phyloP scores from a whole-genome alignment of 2,113 vertebrate species.

The Strix aluco region DNA sequence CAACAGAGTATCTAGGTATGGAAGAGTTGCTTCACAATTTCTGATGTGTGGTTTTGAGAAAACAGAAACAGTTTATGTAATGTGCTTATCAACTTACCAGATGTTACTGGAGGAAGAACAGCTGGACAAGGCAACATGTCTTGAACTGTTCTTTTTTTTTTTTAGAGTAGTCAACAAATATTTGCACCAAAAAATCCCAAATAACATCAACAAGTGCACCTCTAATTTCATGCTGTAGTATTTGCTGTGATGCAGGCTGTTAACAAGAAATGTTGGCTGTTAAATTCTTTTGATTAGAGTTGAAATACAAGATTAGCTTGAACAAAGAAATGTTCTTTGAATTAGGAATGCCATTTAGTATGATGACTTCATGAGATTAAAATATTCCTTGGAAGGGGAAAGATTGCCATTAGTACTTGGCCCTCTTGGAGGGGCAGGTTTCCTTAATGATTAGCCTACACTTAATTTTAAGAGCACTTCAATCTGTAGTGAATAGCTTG shows the following conservation, averaged over 20 bases:
- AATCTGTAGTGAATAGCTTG: background rate
- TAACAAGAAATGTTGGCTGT: background rate
- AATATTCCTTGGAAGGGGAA: background rate
- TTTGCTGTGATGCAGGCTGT: background rate
- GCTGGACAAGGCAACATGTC: background rate
- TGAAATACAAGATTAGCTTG: background rate
- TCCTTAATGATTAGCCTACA: background rate
- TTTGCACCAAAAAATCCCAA: background rate
- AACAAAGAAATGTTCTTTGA: background rate
- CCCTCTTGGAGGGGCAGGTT: background rate
- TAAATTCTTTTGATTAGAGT: background rate
- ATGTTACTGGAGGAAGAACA: background rate
- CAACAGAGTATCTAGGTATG: conserved; percentile 95
- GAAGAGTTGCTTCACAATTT: background rate
- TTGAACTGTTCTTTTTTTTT: background rate
- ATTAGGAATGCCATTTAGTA: background rate
- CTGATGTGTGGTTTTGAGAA: background rate
- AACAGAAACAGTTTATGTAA: background rate
- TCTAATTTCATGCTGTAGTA: background rate
- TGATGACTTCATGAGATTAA: background rate
- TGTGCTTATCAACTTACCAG: background rate
- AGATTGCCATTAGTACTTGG: background rate
- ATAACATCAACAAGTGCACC: background rate
- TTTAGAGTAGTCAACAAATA: background rate
- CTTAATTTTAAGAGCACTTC: background rate